phyloP scores from a whole-genome alignment of 2,888 invertebrate genomes.

The Cantharis rustica region DNA sequence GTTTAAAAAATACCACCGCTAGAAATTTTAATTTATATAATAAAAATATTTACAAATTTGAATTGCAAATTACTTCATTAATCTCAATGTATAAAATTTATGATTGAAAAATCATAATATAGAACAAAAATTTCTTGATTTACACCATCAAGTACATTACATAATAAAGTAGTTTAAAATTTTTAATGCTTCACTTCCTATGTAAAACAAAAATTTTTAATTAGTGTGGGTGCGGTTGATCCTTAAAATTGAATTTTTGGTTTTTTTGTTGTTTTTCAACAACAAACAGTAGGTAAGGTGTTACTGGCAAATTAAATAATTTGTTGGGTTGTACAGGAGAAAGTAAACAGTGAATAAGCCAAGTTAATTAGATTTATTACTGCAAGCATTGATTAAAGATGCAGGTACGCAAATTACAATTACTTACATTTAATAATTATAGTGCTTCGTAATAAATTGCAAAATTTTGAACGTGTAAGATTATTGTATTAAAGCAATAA shows the following conservation, averaged over 20 bases:
- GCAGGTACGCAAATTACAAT: neutral
- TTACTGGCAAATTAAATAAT: neutral
- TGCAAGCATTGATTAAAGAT: neutral
- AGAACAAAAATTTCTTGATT: slow-evolving; percentile 4
- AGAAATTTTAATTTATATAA: neutral
- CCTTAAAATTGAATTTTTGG: neutral
- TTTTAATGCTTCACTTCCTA: neutral
- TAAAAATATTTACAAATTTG: neutral
- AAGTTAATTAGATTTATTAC: neutral
- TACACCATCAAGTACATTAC: neutral
- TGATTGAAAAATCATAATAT: neutral
- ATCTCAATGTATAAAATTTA: neutral
- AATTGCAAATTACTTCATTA: neutral
- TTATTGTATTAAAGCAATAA: neutral
- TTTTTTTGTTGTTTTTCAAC: neutral
- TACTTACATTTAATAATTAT: neutral
- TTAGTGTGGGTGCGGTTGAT: neutral
- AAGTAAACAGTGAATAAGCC: neutral
- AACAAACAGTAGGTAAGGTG: neutral
- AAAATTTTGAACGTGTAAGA: neutral
- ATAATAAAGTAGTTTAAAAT: neutral
- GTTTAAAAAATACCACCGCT: neutral
- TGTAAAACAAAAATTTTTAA: neutral
- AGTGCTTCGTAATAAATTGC: neutral
- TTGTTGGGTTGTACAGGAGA: neutral